phyloP scores from a whole-genome alignment of 37 sponge, comb jelly and placozoan genomes.

The Trichoplax adhaerens region DNA sequence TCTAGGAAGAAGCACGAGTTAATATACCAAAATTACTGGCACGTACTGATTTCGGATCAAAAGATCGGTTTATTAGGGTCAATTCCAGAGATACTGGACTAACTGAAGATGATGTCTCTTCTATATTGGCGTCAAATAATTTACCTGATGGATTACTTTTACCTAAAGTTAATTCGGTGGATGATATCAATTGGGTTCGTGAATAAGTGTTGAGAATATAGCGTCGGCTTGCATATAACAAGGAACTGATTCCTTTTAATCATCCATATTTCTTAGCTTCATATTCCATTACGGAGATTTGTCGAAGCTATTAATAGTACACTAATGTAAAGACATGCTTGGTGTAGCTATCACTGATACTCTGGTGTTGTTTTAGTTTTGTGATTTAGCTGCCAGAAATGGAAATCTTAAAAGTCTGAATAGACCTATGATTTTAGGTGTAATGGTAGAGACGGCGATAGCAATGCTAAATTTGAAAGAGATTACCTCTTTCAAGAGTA shows the following conservation, averaged over 20 bases:
- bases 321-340: too few species aligned
- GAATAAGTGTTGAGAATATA: too few species aligned
- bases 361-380: too few species aligned
- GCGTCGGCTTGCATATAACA: too few species aligned
- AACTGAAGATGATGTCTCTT: constrained; percentile 29
- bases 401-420: too few species aligned
- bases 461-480: constrained; percentile 51
- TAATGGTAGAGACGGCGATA: constrained; percentile 52
- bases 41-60: constrained; percentile 15
- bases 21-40: constrained; percentile 22
- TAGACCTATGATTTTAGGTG: too few species aligned
- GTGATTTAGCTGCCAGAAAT: too few species aligned
- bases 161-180: constrained; percentile 66
- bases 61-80: constrained; percentile 55
- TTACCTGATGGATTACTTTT: constrained; percentile 66
- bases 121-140: constrained; percentile 11
- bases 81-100: constrained; percentile 53
- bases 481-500: constrained; percentile 30
- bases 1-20: constrained; percentile 39
- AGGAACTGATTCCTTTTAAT: too few species aligned
- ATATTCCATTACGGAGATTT: too few species aligned
- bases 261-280: too few species aligned
- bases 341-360: too few species aligned
- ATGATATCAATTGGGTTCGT: constrained; percentile 11
- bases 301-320: too few species aligned